phyloP scores from a whole-genome alignment of 2,888 invertebrate genomes.

The Ophioninae sp. region DNA sequence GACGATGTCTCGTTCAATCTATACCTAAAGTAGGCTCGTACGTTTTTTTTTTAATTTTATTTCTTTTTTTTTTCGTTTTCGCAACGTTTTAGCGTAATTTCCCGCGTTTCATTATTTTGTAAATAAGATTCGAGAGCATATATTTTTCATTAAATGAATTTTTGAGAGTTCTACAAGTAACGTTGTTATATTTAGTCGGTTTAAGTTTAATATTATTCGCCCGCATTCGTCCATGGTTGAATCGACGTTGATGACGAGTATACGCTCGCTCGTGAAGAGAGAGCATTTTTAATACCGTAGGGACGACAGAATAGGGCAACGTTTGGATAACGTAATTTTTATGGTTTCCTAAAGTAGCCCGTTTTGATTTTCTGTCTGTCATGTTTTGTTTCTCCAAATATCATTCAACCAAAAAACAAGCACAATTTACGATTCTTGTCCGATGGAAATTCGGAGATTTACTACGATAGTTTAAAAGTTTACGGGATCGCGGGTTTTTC shows the following conservation, averaged over 20 bases:
- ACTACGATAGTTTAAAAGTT: too few species aligned
- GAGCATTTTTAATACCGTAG: not conserved
- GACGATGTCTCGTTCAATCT: constrained; percentile 9
- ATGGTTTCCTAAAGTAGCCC: not conserved
- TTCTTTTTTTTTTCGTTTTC: not conserved
- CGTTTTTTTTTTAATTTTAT: constrained; percentile 1
- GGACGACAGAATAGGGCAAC: not conserved
- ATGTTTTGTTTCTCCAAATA: not conserved
- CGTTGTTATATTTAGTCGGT: constrained; percentile 43
- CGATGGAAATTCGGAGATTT: not conserved
- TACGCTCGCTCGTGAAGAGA: not conserved
- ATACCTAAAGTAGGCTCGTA: constrained; percentile 4
- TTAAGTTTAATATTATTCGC: not conserved
- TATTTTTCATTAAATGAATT: constrained; percentile 71
- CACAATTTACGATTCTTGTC: not conserved
- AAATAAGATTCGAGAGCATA: constrained; percentile 69
- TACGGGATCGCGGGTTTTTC: too few species aligned
- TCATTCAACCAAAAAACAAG: not conserved
- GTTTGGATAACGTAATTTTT: constrained; percentile 11
- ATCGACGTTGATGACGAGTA: constrained; percentile 6
- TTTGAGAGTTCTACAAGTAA: constrained; percentile 59
- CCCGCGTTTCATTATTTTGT: constrained; percentile 52
- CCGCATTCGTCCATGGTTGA: not conserved
- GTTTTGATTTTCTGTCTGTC: not conserved
- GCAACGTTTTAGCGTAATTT: not conserved